Percentiles rank a stretch among this genome's conserved stretches.
These are phyloP conservation scores for Fopius arisanus DNA, from an alignment of 1,140 invertebrate genomes.

Conservation along the genomic window DNA sequence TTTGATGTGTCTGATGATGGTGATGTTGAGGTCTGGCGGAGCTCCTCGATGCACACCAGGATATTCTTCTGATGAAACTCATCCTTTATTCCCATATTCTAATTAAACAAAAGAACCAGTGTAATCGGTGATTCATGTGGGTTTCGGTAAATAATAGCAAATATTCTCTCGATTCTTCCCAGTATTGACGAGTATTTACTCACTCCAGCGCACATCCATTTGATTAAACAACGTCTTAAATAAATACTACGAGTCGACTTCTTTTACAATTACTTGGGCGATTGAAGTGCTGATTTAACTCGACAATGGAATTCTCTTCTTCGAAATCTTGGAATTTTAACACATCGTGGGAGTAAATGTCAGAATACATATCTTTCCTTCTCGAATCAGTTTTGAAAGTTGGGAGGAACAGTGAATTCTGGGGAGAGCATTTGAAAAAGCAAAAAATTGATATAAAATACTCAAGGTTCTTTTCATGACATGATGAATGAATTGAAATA, in stretches of 20 bases:
- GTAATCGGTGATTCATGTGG: neutral
- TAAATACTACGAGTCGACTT: neutral
- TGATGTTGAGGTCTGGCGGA: conserved; percentile 63
- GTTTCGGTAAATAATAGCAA: neutral
- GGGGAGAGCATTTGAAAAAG: no score
- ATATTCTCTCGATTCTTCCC: neutral
- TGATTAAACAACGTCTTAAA: conserved; percentile 1
- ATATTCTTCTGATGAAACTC: conserved; percentile 79
- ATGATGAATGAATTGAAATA: no score
- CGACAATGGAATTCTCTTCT: no score
- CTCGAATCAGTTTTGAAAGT: no score
- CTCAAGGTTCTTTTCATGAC: no score
- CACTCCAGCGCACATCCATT: neutral
- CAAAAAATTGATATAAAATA: no score
- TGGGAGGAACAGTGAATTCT: no score
- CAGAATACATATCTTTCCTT: no score
- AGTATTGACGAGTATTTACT: neutral
- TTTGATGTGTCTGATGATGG: conserved; percentile 40
- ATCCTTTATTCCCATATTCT: conserved; percentile 83
- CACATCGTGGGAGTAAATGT: no score
- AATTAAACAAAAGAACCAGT: conserved; percentile 17
- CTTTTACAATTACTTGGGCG: neutral
- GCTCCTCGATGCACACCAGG: conserved; percentile 75
- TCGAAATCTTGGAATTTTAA: no score
- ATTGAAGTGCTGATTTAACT: neutral